Evolutionary conservation across 2,113 vertebrate species (phyloP), one percentile per base, ranked within the genome.

Genomic region (Morphnarchus princeps): DNA sequence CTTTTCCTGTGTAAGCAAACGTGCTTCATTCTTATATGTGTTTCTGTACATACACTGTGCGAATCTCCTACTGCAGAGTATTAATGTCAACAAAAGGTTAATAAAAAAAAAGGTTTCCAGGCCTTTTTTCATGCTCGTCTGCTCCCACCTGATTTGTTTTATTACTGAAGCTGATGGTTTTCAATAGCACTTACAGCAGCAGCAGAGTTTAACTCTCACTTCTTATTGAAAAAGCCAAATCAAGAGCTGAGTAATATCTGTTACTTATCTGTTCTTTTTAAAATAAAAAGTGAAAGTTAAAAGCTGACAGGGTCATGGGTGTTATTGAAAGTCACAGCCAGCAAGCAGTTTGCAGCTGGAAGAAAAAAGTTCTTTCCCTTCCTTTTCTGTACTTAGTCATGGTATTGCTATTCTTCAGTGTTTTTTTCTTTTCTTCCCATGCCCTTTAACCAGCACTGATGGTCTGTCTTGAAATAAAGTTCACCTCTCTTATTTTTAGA

Each of bases 31-130:
- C 78, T 91, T 77, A 77, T 91, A 93, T 55, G 62, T 76, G 22
- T 82, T 97, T 93, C 66, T 90, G 20, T 88, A 65, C 38, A 80
- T 77, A 54, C 42, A 34, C 45, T 84, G 57, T 91, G 82, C 69
- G 94, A 93, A 81, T 91, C 63, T 96, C 50, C 70, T 90, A 58
- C 77, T 87, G 65, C 55, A 93, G 28, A 95, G 58, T 90, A 95
- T 95, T 95, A 96, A 95, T 95, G 87, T 95, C 94, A 96, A 93
- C 82, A 94, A 96, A 96, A 97, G 84, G 91, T 96, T 96, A 96
- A 95, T 95, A 95, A 97, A 97, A 95, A 90, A 77, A 88, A 89
- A 65, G 45, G 42, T 16, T 93, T 82, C 32, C n/a, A 57, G 54
- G 45, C 50, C 16, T 66, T 81, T 95, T 93, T 90, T 87, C 45